Evolutionary conservation across 2,888 invertebrate genomes (phyloP), one percentile per base, ranked within the genome.

Genomic region (Archips crataeganus): DNA sequence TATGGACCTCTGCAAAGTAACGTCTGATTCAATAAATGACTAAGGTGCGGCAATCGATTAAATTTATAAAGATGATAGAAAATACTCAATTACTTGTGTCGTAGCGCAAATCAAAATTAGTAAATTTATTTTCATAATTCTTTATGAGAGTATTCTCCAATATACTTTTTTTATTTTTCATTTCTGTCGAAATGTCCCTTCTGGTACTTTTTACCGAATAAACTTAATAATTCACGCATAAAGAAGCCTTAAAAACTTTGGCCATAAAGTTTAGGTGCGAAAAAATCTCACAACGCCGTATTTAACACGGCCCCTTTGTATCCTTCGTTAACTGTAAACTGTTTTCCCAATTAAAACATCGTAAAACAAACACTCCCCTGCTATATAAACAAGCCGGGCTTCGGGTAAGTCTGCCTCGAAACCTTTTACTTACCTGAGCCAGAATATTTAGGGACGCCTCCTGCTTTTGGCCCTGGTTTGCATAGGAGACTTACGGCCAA

Each of bases 271-370:
- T 71, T 57, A 69, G 77, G 68, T 71, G 80, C 77, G n/a, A 77
- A 81, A 80, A 82, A 83, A 81, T 81, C 77, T 81, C 79, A 81
- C 79, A 77, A 75, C 76, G 61, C 77, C 78, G 81, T 84, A 84
- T 83, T 81, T 79, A 80, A 77, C 80, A 75, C 66, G 77, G 77
- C 78, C 82, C 80, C 79, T 82, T 81, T 77, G 79, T 76, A 77
- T 80, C 82, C 83, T 87, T 89, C 86, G 85, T 87, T 88, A 89
- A 84, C 85, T 84, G 82, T 87, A 85, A 87, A 88, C 85, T 88
- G 88, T 90, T 89, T 87, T 84, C 84, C 87, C 87, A 90, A 90
- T 91, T 90, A 91, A 90, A 90, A 90, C 83, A 90, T 89, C 82
- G 83, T 80, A 80, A 79, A 82, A 85, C 84, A 87, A 87, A 88